Conservation (phyloP, 2,797 vertebrate genomes). For the Gouania willdenowi region DNA sequence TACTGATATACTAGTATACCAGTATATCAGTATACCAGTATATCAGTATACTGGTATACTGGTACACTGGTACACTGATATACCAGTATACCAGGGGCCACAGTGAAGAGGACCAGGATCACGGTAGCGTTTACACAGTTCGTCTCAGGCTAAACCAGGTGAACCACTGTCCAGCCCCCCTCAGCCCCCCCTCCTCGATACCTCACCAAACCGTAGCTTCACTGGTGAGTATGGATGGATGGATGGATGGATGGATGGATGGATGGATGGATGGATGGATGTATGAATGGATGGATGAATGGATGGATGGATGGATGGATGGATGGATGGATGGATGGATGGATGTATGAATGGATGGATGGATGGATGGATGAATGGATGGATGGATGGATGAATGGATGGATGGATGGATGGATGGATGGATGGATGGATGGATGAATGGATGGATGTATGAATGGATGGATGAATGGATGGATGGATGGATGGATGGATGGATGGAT, state of each 20-base stretch:
- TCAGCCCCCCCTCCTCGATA: conserved; percentile 17
- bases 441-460: too few species aligned
- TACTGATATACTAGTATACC: too few species aligned
- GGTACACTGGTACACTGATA: too few species aligned
- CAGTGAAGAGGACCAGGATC: conserved; percentile 39
- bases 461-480: conserved; percentile 6
- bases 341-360: conserved; percentile 12
- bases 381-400: conserved; percentile 12
- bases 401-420: conserved; percentile 6
- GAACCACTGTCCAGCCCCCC: conserved; percentile 44
- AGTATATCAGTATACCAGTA: too few species aligned
- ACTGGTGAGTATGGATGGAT: conserved; percentile 22
- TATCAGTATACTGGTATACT: too few species aligned
- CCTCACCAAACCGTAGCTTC: conserved; percentile 55
- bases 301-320: conserved; percentile 6
- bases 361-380: conserved; percentile 8
- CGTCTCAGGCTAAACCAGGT: conserved; percentile 73
- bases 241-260: conserved; percentile 13
- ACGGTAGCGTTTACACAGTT: conserved; percentile 73
- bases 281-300: neutral
- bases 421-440: conserved; percentile 11
- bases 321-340: conserved; percentile 6
- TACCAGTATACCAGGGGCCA: conserved; percentile 16
- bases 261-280: conserved; percentile 6
- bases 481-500: conserved; percentile 6